Base-by-base conservation (phyloP, 2,797 vertebrate species). In the Scolopax rusticola region DNA sequence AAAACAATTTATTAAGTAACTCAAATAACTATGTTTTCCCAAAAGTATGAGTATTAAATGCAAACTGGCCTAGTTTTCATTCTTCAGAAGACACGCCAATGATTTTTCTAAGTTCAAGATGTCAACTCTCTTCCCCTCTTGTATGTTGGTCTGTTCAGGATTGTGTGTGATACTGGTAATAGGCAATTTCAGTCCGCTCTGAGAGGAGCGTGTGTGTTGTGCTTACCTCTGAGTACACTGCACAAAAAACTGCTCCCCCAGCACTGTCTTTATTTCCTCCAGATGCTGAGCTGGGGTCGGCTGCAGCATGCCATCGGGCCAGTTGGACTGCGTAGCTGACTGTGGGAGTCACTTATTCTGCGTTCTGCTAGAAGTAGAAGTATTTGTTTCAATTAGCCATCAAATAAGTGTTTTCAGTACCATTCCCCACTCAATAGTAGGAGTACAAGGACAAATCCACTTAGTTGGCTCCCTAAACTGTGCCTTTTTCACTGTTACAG, bases 261-360 rank as follows among this genome's bases (percentile, higher is more conserved):
- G 94, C 94, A 95, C 94, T 80, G 90, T 96, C 71, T 94, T 98
- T 97, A 98, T 79, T 97, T 96, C 97, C 97, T 83, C 97, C 97
- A 80, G 97, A 98, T 21, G 61, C 97, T 95, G 96, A 93, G 91
- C 94, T 96, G 94, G 96, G 86, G 78, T 93, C 96, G 97, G 95
- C 96, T 98, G 97, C 97, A 91, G 96, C 97, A 97, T 98, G 97
- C 98, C 98, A 98, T 98, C 95, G 50, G 97, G 97, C 89, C 96
- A 92, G 86, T 45, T 86, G 90, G 95, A 84, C 91, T 94, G 90
- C 81, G 70, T 69, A n/a, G 90, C 80, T 78, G 95, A 51, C 75
- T 83, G 92, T 95, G 87, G 90, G 91, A 79, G 82, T 89, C 93
- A 38, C 65, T 51, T 48, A 43, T 64, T 96, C 93, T 67, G 79